These are phyloP conservation scores for Cyprinodon variegatus DNA, from an alignment of 2,113 vertebrate genomes.

Conservation along the genomic window DNA sequence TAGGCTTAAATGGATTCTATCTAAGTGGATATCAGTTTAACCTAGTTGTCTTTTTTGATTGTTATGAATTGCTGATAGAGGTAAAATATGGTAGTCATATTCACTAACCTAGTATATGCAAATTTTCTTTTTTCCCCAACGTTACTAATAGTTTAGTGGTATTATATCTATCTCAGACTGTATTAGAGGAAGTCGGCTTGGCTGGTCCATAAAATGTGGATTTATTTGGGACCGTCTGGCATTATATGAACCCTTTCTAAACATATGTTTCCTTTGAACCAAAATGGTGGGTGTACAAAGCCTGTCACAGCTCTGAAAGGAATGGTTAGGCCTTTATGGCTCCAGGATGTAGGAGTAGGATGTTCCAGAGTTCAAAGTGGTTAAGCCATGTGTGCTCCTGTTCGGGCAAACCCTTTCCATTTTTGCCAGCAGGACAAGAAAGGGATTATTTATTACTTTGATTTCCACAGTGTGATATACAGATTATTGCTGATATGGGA, in stretches of 20 bases:
- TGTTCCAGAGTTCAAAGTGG: conserved; percentile 48
- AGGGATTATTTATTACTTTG: conserved; percentile 54
- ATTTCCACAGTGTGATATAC: conserved; percentile 43
- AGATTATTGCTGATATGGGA: conserved; percentile 41
- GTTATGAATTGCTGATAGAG: not conserved
- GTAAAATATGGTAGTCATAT: not conserved
- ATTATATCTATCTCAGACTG: not conserved
- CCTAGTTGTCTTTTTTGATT: not conserved
- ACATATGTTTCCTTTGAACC: conserved; percentile 67
- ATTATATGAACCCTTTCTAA: conserved; percentile 61
- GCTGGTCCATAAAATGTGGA: conserved; percentile 66
- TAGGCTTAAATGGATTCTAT: not conserved
- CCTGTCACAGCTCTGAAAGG: conserved; percentile 50
- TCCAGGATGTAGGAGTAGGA: conserved; percentile 44
- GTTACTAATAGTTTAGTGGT: not conserved
- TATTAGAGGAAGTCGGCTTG: conserved; percentile 62
- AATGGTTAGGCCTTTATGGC: conserved; percentile 52
- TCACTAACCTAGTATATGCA: not conserved
- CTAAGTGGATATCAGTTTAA: not conserved
- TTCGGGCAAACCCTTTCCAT: conserved; percentile 23
- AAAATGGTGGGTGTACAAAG: conserved; percentile 61
- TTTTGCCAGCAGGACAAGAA: conserved; percentile 25
- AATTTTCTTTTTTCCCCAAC: not conserved
- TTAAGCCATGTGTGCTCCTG: conserved; percentile 53
- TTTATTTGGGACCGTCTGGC: conserved; percentile 76